Base-by-base conservation (phyloP, 2,113 vertebrate species). In the Smithornis capensis region DNA sequence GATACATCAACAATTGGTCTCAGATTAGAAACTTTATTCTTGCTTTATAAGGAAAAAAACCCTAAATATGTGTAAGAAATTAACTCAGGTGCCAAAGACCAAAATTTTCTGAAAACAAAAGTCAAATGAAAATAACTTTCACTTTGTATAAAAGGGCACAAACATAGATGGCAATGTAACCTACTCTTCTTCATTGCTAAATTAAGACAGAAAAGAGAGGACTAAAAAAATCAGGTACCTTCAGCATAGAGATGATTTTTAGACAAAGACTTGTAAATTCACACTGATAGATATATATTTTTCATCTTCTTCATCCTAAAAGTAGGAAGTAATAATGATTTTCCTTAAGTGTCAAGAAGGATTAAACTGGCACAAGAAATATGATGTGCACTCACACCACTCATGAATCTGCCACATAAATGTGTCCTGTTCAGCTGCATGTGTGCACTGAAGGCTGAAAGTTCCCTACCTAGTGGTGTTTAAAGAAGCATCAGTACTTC, bases 271-370 rank as follows among this genome's bases (percentile, higher is more conserved):
- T 53, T 78, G 71, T 89, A 81, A 80, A 92, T 91, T 77, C 74
- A 59, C 31, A 45, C 12, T 59, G 71, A 60, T 33, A 64, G 73
- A 70, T 38, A 70, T 40, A 62, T 44, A 40, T 77, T 85, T 40
- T 79, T 92, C 74, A 67, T 74, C 71, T 67, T 93, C 63, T 83
- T 74, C 60, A 83, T 55, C 79, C 68, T 83, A 35, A 38, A 88
- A 69, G 38, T 31, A 67, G 67, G 63, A 94, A 94, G 83, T 83
- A 92, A 91, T 81, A 82, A 91, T 62, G 29, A 79, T 73, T 94
- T 93, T 85, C 17, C 49, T 87, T 88, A 79, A 37, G 67, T 68
- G 78, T 49, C 84, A 87, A 64, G 78, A 89, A 87, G 40, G 57
- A 89, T 78, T 83, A 73, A 64, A 77, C n/a, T 79, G 29, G 50